A percentile compares a stretch with the other conserved stretches of the same genome.
These are phyloP conservation scores for Hetaerina americana DNA, from an alignment of 1,140 invertebrate species.

Conservation along the genomic window DNA sequence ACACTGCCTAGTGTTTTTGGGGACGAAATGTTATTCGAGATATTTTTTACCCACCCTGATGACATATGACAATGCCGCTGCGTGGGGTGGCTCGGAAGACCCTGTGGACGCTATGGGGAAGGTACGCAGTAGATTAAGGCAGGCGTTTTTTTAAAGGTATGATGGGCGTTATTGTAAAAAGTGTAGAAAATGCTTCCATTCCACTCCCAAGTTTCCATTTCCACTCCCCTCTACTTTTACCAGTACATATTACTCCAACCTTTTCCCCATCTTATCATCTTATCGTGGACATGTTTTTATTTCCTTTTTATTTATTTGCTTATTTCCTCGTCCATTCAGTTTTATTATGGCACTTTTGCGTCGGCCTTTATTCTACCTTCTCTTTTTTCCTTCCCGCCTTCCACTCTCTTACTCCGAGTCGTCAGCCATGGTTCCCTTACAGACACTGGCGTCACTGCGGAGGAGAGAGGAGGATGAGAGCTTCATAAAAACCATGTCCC, in stretches of 20 bases:
- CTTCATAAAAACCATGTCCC: not conserved
- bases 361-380: not conserved
- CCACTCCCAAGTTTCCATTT: not conserved
- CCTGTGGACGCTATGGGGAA: not conserved
- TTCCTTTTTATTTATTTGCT: not conserved
- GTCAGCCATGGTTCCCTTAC: not conserved
- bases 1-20: too few species aligned
- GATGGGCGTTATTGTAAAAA: not conserved
- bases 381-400: not conserved
- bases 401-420: not conserved
- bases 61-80: not conserved
- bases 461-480: not conserved
- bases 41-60: not conserved
- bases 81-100: not conserved
- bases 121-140: not conserved
- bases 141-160: not conserved
- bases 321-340: not conserved
- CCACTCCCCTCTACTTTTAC: not conserved
- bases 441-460: not conserved
- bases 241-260: not conserved
- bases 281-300: not conserved
- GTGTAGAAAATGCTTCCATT: not conserved
- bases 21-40: too few species aligned
- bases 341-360: not conserved
- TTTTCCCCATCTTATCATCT: not conserved